Evolutionary conservation across 1,140 invertebrate genomes (phyloP), one percentile per base, ranked within the genome.

Genomic region (Hyles euphorbiae): DNA sequence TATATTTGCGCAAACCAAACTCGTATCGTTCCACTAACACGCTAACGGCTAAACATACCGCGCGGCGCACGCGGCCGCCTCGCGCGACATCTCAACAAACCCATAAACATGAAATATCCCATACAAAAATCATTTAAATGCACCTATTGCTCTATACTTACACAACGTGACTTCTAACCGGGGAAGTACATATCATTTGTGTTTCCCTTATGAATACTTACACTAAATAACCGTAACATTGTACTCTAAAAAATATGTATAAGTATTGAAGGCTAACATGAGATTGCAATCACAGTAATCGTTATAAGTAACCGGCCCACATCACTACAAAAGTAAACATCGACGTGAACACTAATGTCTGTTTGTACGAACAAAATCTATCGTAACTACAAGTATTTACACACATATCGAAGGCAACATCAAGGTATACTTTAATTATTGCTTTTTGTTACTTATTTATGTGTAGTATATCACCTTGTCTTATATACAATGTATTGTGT

Each of bases 231-330:
- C 83, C 86, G 83, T 88, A 88, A 88, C 82, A 88, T 88, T 86
- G 82, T 88, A 88, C 82, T 87, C 85, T 88, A 86, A 86, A 88
- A 88, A 88, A 88, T 88, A 88, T 88, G 85, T 88, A 88, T 88
- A 86, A 88, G 83, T 86, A 83, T 86, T 81, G 83, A 88, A 88
- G 85, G 85, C 83, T 88, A 88, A 83, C 80, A 81, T 88, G 85
- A 86, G 83, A 86, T 85, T 88, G 76, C 83, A 86, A 88, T 88
- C 85, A 88, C 85, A 88, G 85, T 88, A 88, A 79, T 83, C 83
- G 77, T 86, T 86, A 81, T 83, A 83, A 85, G 80, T 85, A 87
- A 85, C 81, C 76, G 81, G 82, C 84, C 82, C 77, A 84, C 81
- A 81, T 74, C 76, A 84, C 85, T 81, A 85, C 72, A 79, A 81